Conservation (phyloP, 92 coral and sea anemone genomes). For the Siderastrea radians region DNA sequence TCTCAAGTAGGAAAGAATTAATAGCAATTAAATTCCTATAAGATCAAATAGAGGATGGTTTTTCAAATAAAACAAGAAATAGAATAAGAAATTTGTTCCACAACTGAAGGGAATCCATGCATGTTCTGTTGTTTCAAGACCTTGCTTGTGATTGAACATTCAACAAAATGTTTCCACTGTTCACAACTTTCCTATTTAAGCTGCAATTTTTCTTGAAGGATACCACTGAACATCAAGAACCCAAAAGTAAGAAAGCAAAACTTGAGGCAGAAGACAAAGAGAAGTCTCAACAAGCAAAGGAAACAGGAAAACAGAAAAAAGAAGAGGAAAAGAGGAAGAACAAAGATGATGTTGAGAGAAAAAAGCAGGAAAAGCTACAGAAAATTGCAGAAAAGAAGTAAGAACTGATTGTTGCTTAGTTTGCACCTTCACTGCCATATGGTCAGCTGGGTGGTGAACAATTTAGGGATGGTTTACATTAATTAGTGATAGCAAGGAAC, state of each 20-base stretch:
- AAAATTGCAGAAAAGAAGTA: conserved; percentile 79
- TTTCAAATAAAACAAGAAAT: too few relatives aligned
- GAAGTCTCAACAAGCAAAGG: conserved; percentile 2
- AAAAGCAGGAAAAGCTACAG: conserved; percentile 84
- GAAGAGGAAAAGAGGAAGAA: conserved; percentile 72
- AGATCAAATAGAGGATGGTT: too few relatives aligned
- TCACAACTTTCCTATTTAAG: neutral
- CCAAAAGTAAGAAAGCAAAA: conserved; percentile 27
- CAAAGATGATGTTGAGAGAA: conserved; percentile 86
- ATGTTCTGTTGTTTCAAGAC: too few relatives aligned
- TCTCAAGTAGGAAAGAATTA: too few relatives aligned
- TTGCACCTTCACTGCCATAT: too few relatives aligned
- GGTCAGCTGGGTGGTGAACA: too few relatives aligned
- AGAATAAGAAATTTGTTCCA: too few relatives aligned
- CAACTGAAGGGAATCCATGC: too few relatives aligned
- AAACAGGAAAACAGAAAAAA: conserved; percentile 8
- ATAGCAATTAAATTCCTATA: too few relatives aligned
- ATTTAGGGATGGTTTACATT: too few relatives aligned
- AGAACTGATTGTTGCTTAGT: conserved; percentile 8
- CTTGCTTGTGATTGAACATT: too few relatives aligned
- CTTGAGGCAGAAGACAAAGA: conserved; percentile 19
- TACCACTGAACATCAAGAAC: neutral
- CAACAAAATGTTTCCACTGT: neutral
- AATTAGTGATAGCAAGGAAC: too few relatives aligned
- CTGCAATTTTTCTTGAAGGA: conserved; percentile 13